Base-by-base conservation (phyloP, 2,113 vertebrate species). In the Microtus montanus region DNA sequence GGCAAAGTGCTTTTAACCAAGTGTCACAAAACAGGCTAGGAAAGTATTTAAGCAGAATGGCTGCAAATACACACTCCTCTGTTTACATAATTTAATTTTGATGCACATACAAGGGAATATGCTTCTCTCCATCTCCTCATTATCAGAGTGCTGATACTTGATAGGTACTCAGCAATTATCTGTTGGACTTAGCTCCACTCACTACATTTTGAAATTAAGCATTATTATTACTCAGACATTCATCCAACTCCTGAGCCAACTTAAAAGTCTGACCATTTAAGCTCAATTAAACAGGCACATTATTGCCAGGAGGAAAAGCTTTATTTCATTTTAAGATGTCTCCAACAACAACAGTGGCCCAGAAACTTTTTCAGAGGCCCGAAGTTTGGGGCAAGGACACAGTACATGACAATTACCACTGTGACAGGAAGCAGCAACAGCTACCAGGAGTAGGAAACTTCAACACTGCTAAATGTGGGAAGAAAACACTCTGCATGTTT, bases 1-100 rank as follows among this genome's bases (percentile, higher is more conserved):
- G 24, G 13, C 52, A 79, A 92, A 44, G 73, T 80, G 5, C n/a
- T 93, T 90, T 88, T 79, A 95, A 91, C 44, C 49, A 87, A 86
- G 13, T 89, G 7, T 30, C 14, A 73, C 28, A 58, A 3, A 8
- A 91, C 9, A 89, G 12, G 15, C 3, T 70, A 38, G 8, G 86
- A 86, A 47, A 96, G 30, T 64, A 14, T 44, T 80, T 80, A 86
- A 61, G 30, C 74, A 88, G 87, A 93, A 82, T 12, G 41, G 2
- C 30, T 80, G 4, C 12, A 89, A 70, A 33, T 61, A 47, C 6
- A 33, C 63, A 71, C 71, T 22, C 82, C 24, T 54, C 41, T 75
- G 58, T 90, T 89, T 70, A 89, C 30, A 33, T 83, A 91, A 84
- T 41, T 91, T 63, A 89, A 33, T 35, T 30, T 5, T 68, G 54